Percentiles rank a stretch among this genome's conserved stretches.
These are phyloP conservation scores for Cataglyphis rosenhaueri DNA, from an alignment of 2,888 invertebrate species.

Conservation along the genomic window DNA sequence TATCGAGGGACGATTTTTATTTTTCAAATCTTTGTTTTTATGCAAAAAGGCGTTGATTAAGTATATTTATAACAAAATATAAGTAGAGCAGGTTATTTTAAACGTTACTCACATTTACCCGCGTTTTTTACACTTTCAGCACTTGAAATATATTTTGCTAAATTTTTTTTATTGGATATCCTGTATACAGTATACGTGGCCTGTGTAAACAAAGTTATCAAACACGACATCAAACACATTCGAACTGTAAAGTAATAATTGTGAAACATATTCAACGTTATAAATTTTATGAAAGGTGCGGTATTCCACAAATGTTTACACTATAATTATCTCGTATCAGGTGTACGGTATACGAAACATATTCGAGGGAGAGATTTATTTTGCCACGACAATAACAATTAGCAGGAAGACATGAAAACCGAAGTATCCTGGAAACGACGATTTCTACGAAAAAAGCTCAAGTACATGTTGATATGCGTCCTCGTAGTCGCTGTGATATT, in stretches of 20 bases:
- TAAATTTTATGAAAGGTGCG: background rate
- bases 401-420: constrained; percentile 68
- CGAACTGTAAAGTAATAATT: background rate
- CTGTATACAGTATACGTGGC: background rate
- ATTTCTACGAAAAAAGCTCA: constrained; percentile 80
- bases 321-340: background rate
- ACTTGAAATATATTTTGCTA: background rate
- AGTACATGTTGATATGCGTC: constrained; percentile 84
- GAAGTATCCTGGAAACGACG: constrained; percentile 68
- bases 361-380: background rate
- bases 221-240: too few species aligned
- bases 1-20: too few species aligned
- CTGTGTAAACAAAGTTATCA: background rate
- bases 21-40: too few species aligned
- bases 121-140: background rate
- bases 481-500: constrained; percentile 84
- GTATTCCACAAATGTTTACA: background rate
- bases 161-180: background rate
- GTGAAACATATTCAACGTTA: background rate
- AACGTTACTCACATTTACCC: background rate
- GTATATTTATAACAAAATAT: too few species aligned
- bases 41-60: too few species aligned
- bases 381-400: background rate
- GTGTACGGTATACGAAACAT: background rate
- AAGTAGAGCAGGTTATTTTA: too few species aligned